Evolutionary conservation across 2,888 invertebrate species (phyloP), one percentile per base, ranked within the genome.

Genomic region (Dryobotodes eremita): DNA sequence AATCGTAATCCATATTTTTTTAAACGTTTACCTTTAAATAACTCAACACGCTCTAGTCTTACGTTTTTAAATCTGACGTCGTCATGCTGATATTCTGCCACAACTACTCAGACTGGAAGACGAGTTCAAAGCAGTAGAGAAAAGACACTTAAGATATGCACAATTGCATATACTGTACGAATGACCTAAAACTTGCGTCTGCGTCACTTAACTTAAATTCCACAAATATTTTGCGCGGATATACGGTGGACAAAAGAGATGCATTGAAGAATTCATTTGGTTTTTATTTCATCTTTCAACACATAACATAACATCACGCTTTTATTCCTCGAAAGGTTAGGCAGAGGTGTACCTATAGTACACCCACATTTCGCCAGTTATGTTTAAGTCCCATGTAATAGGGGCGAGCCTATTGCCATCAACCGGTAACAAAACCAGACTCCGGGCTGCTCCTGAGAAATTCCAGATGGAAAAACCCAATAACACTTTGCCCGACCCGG

Each of bases 181-280:
- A 8, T 77, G 59, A 61, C 68, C 61, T 61, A 78, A 68, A 77
- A 68, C 26, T 8, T 57, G 42, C 31, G 50, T 20, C 7, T 77
- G 68, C 50, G 77, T 77, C 65, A 77, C 42, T 17, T 31, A 10
- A 42, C 20, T 50, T 26, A 36, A 53, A 78, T 78, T 78, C 77
- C 77, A 31, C 17, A 46, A 53, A 61, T 53, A 61, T 53, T 73
- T 68, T 77, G n/a, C 55, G 11, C 26, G 1, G 2, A 46, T 31
- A 17, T 31, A 36, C 36, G 13, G 36, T 48, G 17, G 7, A 31
- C 1, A 26, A 55, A 55, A 62, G 42, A 62, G 3, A 42, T 42
- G 42, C 42, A 42, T 42, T 42, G 6, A 42, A 5, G 42, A 5
- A 42, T 42, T 42, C 42, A 42, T 42, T 42, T 42, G 42, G 2